These are phyloP conservation scores for Daboia siamensis DNA, from an alignment of 2,113 vertebrate genomes.

Conservation along the genomic window DNA sequence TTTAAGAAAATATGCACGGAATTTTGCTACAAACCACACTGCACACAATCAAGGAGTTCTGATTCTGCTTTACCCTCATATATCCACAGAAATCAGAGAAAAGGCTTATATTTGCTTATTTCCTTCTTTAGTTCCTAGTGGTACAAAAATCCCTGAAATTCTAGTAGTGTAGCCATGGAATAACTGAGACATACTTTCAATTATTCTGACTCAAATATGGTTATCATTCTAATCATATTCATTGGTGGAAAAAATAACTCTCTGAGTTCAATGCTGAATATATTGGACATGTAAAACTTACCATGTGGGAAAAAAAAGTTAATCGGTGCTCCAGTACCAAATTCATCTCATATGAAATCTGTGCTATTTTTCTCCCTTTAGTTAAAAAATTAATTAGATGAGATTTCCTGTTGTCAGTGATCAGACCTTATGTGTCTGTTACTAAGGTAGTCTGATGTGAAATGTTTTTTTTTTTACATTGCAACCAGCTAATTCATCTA, in stretches of 20 bases:
- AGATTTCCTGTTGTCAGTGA: neutral
- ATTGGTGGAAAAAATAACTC: neutral
- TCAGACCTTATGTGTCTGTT: slow-evolving; percentile 18
- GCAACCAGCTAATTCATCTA: slow-evolving; percentile 58
- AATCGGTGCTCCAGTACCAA: neutral
- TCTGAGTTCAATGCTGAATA: neutral
- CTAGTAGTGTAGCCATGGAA: no score
- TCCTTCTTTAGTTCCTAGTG: neutral
- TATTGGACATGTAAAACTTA: neutral
- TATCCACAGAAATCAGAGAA: neutral
- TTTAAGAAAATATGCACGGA: neutral
- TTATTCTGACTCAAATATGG: no score
- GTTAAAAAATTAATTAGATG: neutral
- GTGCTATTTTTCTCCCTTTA: fast-evolving
- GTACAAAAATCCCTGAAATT: neutral
- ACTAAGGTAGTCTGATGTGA: slow-evolving; percentile 48
- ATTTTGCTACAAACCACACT: neutral
- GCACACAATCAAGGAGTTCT: neutral
- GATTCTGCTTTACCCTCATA: neutral
- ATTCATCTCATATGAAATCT: neutral
- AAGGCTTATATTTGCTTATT: neutral
- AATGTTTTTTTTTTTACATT: slow-evolving; percentile 45
- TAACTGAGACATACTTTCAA: neutral
- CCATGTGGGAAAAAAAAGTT: neutral
- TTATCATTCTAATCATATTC: neutral